Evolutionary conservation across 2,888 invertebrate species (phyloP), one percentile per base, ranked within the genome.

Genomic region (Oligia fasciuncula): DNA sequence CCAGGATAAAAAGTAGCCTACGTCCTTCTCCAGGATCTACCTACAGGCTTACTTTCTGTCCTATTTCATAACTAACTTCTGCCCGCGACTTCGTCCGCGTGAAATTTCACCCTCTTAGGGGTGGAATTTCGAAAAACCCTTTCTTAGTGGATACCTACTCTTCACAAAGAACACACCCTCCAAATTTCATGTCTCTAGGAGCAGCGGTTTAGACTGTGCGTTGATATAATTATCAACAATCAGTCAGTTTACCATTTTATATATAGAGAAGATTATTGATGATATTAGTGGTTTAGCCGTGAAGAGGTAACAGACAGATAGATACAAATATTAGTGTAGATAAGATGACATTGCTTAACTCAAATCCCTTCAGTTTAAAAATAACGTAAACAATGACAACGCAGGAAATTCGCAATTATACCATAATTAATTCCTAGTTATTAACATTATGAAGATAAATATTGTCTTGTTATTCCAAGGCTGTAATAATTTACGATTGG

Each of bases 371-470:
- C 19, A 35, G 19, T 83, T 54, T 14, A 68, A 63, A 49, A 69
- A n/a, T 66, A 23, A 17, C 17, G 13, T n/a, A 19, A 17, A 73
- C 57, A 66, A 72, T 57, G 11, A 62, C 29, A 17, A 9, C 8
- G 17, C 46, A 65, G 85, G 75, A 85, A 76, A 69, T 66, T 65
- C 11, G 4, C 46, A 72, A 76, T 85, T 80, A 85, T 40, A 71
- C 17, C 6, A 46, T 75, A 71, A 85, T 72, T 54, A 63, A 62
- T 66, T 49, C 60, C 49, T 57, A 17, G 67, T 51, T 73, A 51
- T 8, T 8, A 51, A 65, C 57, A 35, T 46, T 54, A 57, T 8
- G 43, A 4, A 81, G 60, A 66, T 67, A 35, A 43, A 67, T 51
- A 79, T 67, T 57, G 14, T 63, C 57, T 5, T n/a, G 62, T 40